Percentiles rank a stretch among this genome's conserved stretches.
These are phyloP conservation scores for Diadumene lineata DNA, from an alignment of 92 coral and sea anemone species.

Conservation along the genomic window DNA sequence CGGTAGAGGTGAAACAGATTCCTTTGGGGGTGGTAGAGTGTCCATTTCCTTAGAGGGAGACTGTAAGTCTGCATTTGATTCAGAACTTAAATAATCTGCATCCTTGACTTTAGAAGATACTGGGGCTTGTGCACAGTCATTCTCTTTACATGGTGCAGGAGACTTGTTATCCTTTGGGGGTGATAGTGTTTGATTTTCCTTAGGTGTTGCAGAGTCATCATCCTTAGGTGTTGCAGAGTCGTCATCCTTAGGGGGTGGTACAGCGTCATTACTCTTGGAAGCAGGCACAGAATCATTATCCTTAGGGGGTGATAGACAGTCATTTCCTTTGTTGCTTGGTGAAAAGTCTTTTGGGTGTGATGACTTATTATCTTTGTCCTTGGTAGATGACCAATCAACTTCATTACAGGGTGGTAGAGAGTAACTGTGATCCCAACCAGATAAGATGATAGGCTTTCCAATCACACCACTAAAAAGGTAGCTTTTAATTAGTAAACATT, in stretches of 20 bases:
- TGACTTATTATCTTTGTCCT: neutral
- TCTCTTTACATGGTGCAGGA: too few species aligned
- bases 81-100: neutral
- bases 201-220: neutral
- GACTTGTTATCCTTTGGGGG: neutral
- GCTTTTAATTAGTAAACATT: too few species aligned
- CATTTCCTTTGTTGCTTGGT: neutral
- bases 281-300: neutral
- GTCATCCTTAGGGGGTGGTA: neutral
- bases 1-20: neutral
- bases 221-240: neutral
- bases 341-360: neutral
- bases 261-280: neutral
- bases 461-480: constrained; percentile 57
- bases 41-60: neutral
- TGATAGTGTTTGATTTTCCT: neutral
- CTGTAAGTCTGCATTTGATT: too few species aligned
- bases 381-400: neutral
- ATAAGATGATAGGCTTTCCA: constrained; percentile 37
- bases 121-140: too few species aligned
- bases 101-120: neutral
- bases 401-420: neutral
- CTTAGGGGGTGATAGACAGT: neutral
- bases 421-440: constrained; percentile 76
- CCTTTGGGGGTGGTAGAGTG: neutral